Evolutionary conservation across 2,113 vertebrate genomes (phyloP).

Genomic region (Pedetes capensis): DNA sequence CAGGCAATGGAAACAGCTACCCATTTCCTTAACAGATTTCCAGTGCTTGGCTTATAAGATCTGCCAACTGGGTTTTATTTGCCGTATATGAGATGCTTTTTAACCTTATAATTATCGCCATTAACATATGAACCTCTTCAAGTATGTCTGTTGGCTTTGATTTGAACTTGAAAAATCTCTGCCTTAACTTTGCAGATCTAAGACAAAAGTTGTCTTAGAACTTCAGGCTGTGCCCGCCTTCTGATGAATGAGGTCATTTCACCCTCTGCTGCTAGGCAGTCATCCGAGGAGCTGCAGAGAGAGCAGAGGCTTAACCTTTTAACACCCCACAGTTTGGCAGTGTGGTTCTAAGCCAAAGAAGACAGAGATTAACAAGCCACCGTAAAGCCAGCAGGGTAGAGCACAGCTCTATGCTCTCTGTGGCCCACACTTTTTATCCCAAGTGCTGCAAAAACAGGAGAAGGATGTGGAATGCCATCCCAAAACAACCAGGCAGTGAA

Average conservation of each 20-base stretch:
- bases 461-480: too few species aligned
- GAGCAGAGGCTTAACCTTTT: constrained; percentile 48
- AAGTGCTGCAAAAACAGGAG: too few species aligned
- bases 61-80: not conserved
- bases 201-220: constrained; percentile 52
- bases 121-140: not conserved
- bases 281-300: not conserved
- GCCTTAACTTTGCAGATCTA: constrained; percentile 24
- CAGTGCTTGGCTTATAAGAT: not conserved
- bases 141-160: not conserved
- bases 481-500: too few species aligned
- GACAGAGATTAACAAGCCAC: not conserved
- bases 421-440: too few species aligned
- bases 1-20: not conserved
- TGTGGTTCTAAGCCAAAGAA: not conserved
- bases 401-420: too few species aligned
- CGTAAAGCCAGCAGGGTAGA: not conserved
- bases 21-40: not conserved
- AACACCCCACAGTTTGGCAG: not conserved
- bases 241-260: constrained; percentile 48
- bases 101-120: not conserved
- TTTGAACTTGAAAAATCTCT: constrained; percentile 20
- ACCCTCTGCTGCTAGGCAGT: constrained; percentile 25
- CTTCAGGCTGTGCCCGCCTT: constrained; percentile 7
- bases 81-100: not conserved